Conservation (phyloP, 2,797 vertebrate genomes). For the Iguana delicatissima region DNA sequence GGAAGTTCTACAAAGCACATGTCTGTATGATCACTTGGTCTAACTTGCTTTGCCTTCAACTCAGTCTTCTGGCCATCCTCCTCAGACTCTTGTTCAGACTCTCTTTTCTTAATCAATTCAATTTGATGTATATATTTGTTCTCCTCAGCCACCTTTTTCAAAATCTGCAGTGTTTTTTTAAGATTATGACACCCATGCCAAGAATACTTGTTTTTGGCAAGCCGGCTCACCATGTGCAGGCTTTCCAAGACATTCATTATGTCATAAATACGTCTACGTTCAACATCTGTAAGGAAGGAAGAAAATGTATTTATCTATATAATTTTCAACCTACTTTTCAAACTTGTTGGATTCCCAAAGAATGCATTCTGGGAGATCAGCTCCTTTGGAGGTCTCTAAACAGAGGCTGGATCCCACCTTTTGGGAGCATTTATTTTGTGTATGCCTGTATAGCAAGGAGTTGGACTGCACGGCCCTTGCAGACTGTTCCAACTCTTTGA, state of each 20-base stretch:
- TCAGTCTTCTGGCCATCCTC: slow-evolving; percentile 81
- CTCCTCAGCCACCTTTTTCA: slow-evolving; percentile 88
- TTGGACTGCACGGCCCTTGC: too few species aligned
- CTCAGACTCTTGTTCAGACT: slow-evolving; percentile 83
- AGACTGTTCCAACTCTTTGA: too few species aligned
- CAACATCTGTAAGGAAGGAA: slow-evolving; percentile 82
- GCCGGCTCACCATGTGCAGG: slow-evolving; percentile 96
- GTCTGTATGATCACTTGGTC: slow-evolving; percentile 82
- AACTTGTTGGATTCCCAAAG: background rate
- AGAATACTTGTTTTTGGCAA: slow-evolving; percentile 93
- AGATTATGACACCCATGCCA: slow-evolving; percentile 94
- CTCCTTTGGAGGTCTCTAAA: too few species aligned
- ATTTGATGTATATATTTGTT: slow-evolving; percentile 91
- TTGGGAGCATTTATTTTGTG: too few species aligned
- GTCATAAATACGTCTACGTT: slow-evolving; percentile 95
- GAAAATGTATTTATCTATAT: background rate
- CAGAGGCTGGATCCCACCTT: too few species aligned
- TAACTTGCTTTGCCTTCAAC: slow-evolving; percentile 56
- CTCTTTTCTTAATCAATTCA: slow-evolving; percentile 88
- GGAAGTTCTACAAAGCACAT: slow-evolving; percentile 91
- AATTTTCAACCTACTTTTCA: slow-evolving; percentile 16
- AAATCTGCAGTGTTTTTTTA: slow-evolving; percentile 86
- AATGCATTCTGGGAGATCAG: too few species aligned
- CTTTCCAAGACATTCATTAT: slow-evolving; percentile 98
- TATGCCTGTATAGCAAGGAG: too few species aligned